Evolutionary conservation across 2,888 invertebrate genomes (phyloP).

Genomic region (Germaria angustata): DNA sequence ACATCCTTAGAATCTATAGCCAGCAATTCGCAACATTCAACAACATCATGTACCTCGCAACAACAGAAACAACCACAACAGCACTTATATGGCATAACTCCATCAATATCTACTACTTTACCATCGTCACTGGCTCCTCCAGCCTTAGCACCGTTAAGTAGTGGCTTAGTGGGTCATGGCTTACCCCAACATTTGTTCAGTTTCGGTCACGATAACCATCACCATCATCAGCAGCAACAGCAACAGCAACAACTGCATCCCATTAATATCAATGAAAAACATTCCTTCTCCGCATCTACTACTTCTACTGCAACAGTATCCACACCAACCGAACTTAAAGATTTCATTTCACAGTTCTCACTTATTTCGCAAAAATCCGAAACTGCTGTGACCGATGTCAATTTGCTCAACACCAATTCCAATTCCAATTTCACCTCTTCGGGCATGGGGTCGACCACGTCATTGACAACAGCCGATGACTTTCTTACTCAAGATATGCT

Average conservation of each 20-base stretch:
- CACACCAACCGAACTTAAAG: constrained; percentile 65
- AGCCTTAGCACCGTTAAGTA: constrained; percentile 57
- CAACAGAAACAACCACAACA: constrained; percentile 32
- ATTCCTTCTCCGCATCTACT: constrained; percentile 49
- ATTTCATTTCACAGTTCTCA: constrained; percentile 60
- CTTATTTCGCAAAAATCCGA: constrained; percentile 60
- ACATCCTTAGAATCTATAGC: constrained; percentile 78
- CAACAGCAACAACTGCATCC: constrained; percentile 25
- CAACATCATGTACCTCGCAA: constrained; percentile 62
- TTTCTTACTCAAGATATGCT: constrained; percentile 78
- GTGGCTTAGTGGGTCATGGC: constrained; percentile 36
- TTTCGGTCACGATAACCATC: constrained; percentile 67
- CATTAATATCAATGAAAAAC: constrained; percentile 53
- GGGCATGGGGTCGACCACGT: constrained; percentile 66
- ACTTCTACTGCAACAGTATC: constrained; percentile 39
- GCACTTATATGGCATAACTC: constrained; percentile 51
- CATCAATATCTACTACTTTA: constrained; percentile 24
- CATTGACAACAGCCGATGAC: constrained; percentile 72
- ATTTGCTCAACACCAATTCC: constrained; percentile 71
- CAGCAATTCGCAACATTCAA: constrained; percentile 77
- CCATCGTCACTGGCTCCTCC: constrained; percentile 46
- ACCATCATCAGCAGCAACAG: constrained; percentile 55
- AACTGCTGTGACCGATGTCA: constrained; percentile 60
- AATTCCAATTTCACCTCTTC: constrained; percentile 72
- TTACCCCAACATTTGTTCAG: constrained; percentile 68